Conservation (phyloP, 2,888 invertebrate genomes). For the Pammene fasciana region DNA sequence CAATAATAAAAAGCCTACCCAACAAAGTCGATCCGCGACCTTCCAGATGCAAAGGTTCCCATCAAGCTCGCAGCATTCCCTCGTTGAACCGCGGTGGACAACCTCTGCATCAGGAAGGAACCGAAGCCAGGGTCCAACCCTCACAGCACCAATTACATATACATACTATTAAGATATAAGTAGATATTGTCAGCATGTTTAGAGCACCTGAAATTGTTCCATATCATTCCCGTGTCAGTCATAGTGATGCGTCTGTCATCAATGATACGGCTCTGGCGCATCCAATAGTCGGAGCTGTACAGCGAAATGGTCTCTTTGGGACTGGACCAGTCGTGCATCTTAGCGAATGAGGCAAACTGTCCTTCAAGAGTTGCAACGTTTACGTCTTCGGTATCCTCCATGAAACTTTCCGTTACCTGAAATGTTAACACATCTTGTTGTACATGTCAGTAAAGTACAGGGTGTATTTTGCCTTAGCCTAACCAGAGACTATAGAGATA, state of each 20-base stretch:
- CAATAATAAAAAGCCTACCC: too few species aligned
- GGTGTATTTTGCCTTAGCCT: too few species aligned
- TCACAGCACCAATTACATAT: too few species aligned
- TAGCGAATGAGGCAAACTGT: conserved; percentile 56
- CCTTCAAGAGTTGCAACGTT: conserved; percentile 57
- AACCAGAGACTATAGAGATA: too few species aligned
- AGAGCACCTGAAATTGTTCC: conserved; percentile 53
- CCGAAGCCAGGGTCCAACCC: too few species aligned
- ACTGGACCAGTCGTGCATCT: conserved; percentile 50
- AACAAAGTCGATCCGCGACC: too few species aligned
- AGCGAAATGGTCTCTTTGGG: conserved; percentile 53
- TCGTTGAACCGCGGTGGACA: too few species aligned
- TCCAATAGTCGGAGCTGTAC: conserved; percentile 58
- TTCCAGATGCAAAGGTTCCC: too few species aligned
- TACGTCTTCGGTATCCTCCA: conserved; percentile 49
- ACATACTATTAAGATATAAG: background rate
- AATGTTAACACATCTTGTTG: background rate
- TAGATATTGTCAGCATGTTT: background rate
- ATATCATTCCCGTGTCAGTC: conserved; percentile 58
- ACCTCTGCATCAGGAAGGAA: too few species aligned
- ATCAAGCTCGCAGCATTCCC: too few species aligned
- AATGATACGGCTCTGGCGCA: conserved; percentile 56
- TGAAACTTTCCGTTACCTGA: background rate
- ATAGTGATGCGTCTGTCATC: conserved; percentile 58
- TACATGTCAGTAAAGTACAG: too few species aligned